Evolutionary conservation across 2,888 invertebrate species (phyloP).

Genomic region (Erebia ligea): DNA sequence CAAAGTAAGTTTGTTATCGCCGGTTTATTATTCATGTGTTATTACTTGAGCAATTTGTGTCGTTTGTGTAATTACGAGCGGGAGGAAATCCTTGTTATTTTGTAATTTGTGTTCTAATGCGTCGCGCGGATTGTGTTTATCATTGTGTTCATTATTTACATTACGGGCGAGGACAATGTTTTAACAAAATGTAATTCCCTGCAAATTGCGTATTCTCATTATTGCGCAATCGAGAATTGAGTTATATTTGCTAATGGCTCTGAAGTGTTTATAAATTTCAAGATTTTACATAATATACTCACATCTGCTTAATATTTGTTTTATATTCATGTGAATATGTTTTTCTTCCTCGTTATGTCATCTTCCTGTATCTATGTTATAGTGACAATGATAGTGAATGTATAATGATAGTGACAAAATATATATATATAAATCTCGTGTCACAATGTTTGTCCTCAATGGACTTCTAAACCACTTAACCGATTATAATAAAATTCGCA

Average conservation of each 20-base stretch:
- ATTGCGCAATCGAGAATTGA: constrained; percentile 42
- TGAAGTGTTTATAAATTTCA: neutral
- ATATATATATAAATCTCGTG: too few relatives aligned
- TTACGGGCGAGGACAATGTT: constrained; percentile 52
- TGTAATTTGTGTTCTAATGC: constrained; percentile 71
- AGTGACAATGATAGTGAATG: too few relatives aligned
- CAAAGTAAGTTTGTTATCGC: constrained; percentile 38
- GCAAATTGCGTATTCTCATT: constrained; percentile 45
- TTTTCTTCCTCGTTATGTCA: neutral
- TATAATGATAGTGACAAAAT: too few relatives aligned
- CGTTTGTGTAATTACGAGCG: constrained; percentile 65
- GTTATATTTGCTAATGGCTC: constrained; percentile 42
- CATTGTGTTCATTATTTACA: constrained; percentile 75
- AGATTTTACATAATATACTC: neutral
- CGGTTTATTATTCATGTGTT: constrained; percentile 57
- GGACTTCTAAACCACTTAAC: too few relatives aligned
- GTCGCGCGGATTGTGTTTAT: constrained; percentile 59
- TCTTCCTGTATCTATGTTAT: too few relatives aligned
- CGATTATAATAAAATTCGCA: too few relatives aligned
- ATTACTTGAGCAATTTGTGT: constrained; percentile 71
- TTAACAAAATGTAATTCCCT: constrained; percentile 44
- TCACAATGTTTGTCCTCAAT: too few relatives aligned
- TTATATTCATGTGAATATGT: too few relatives aligned
- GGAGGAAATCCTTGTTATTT: constrained; percentile 75
- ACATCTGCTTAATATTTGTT: neutral